A percentile compares a stretch with the other conserved stretches of the same genome.
Conservation (phyloP, 2,113 vertebrate genomes). For the Antechinus stuartii region DNA sequence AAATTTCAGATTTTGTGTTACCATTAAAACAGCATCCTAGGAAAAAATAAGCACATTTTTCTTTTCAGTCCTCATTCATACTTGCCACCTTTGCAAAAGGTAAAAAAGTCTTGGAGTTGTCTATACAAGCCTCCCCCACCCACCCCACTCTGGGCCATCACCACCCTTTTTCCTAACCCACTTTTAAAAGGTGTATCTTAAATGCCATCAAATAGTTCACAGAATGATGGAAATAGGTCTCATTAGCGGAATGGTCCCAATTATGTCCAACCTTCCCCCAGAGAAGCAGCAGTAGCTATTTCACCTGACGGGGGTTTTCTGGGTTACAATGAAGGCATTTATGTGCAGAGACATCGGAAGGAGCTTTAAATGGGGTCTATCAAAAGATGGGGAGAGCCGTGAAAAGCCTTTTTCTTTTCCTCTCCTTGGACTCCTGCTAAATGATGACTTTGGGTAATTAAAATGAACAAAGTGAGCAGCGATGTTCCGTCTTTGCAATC, state of each 20-base stretch:
- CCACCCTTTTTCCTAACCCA: conserved; percentile 59
- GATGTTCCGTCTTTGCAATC: conserved; percentile 79
- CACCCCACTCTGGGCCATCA: background rate
- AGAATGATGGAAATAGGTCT: conserved; percentile 72
- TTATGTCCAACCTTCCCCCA: conserved; percentile 52
- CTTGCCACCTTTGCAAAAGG: conserved; percentile 29
- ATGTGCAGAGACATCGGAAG: conserved; percentile 52
- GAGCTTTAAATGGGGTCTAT: conserved; percentile 66
- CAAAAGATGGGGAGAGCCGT: conserved; percentile 65
- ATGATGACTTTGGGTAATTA: conserved; percentile 85
- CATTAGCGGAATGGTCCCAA: conserved; percentile 71
- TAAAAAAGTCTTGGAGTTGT: conserved; percentile 1
- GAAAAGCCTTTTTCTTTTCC: conserved; percentile 52
- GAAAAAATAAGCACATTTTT: background rate
- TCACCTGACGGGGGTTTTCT: conserved; percentile 28
- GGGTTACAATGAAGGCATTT: conserved; percentile 49
- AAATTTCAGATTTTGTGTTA: conserved; percentile 47
- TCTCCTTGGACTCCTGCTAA: conserved; percentile 77
- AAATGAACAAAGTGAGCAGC: conserved; percentile 81
- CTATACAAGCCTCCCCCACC: background rate
- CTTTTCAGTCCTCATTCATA: conserved; percentile 3
- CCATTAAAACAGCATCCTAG: background rate
- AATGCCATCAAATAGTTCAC: conserved; percentile 56
- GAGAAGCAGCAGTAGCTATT: conserved; percentile 44
- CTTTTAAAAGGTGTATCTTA: conserved; percentile 65